Conservation (phyloP, 2,113 vertebrate species). For the Tapirus terrestris region DNA sequence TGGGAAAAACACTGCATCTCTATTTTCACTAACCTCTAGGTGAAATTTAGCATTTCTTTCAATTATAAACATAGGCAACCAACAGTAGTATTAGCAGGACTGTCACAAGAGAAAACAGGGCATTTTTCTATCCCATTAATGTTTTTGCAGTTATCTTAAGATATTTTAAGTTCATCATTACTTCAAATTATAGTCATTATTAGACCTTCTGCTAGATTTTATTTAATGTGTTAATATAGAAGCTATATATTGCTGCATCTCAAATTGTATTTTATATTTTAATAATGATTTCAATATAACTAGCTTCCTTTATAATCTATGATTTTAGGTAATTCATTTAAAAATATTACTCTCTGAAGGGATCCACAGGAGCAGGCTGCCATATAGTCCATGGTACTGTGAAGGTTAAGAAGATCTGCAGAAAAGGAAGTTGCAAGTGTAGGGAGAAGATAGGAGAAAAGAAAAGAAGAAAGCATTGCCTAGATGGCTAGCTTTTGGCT, state of each 20-base stretch:
- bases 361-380: not conserved
- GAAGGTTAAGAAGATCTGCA: not conserved
- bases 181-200: not conserved
- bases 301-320: not conserved
- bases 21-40: not conserved
- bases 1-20: not conserved
- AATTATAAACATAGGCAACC: not conserved
- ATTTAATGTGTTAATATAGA: not conserved
- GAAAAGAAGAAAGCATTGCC: not conserved
- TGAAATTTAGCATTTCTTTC: not conserved
- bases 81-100: not conserved
- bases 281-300: not conserved
- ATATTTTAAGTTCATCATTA: not conserved
- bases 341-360: not conserved
- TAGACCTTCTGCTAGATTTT: not conserved
- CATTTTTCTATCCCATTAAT: not conserved
- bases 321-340: not conserved
- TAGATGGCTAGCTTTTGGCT: not conserved
- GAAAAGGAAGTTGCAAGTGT: not conserved
- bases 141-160: not conserved
- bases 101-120: not conserved
- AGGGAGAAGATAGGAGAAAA: not conserved
- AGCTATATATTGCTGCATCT: not conserved
- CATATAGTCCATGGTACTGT: not conserved
- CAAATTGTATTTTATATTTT: not conserved